phyloP scores from a whole-genome alignment of 2,797 vertebrate genomes.

The Etheostoma perlongum region DNA sequence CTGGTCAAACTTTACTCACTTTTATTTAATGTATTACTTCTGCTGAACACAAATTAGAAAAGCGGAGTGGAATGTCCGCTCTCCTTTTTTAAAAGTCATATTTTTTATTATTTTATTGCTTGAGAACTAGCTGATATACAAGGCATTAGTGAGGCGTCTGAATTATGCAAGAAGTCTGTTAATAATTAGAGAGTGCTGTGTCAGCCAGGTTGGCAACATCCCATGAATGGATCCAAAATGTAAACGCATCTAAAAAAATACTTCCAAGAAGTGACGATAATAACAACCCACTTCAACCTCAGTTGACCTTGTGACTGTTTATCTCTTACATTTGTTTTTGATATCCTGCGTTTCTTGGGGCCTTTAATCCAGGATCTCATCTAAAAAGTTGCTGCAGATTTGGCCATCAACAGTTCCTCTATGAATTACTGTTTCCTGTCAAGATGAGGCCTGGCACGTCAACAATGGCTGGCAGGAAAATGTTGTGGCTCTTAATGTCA shows the following conservation, averaged over 20 bases:
- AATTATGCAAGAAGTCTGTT: conserved; percentile 12
- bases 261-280: conserved; percentile 29
- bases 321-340: conserved; percentile 59
- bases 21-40: neutral
- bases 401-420: conserved; percentile 67
- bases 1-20: neutral
- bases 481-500: conserved; percentile 59
- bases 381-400: conserved; percentile 33
- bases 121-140: conserved; percentile 10
- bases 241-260: neutral
- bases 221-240: conserved; percentile 9
- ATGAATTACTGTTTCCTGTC: conserved; percentile 80
- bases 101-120: neutral
- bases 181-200: neutral
- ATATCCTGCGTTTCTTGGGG: conserved; percentile 78
- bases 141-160: neutral
- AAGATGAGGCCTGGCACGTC: conserved; percentile 59
- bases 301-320: conserved; percentile 60
- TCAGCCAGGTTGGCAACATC: conserved; percentile 5
- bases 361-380: conserved; percentile 65
- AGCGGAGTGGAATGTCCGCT: too few species aligned
- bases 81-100: neutral
- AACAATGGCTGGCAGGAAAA: conserved; percentile 79
- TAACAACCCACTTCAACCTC: conserved; percentile 63
- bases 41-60: neutral